Base-by-base conservation (phyloP, 2,888 invertebrate genomes). In the Polietes domitor region DNA sequence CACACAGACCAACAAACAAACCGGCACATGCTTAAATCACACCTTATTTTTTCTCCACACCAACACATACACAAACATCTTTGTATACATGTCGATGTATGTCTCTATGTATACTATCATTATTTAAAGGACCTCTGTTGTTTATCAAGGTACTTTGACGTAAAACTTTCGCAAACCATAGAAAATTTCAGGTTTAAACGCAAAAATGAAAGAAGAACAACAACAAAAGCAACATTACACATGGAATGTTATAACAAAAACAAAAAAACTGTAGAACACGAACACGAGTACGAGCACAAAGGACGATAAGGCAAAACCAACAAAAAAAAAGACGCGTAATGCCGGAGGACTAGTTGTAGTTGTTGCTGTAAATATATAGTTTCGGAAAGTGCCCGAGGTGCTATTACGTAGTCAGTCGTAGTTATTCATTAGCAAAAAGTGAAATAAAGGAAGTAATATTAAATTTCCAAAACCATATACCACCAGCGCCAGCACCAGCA, bases 401-500 rank as follows among this genome's bases (percentile, higher is more conserved):
- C 5, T 32, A 65, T 58, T 58, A 63, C 65, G 58, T 28, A 21
- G 68, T 37, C 15, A 47, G 32, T 28, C 24, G 37, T 72, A 72
- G 55, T 72, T 72, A 72, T 72, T 72, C 72, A 72, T 72, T 72
- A 72, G 55, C n/a, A 53, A 71, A 37, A 19, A 55, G 2, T 21
- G 24, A 32, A 65, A 53, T 21, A 37, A 72, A 55, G 32, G 21
- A 32, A 58, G 21, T 41, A 41, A 19, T 72, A 72, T 72, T 72
- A 55, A 72, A 72, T 72, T 72, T 41, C 72, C 70, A 47, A 43
- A 43, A 72, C 37, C 55, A 68, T 47, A 58, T 10, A 58, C 37
- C 37, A 24, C 21, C 55, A 41, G 4, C n/a, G n/a, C 53, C 15
- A 58, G 10, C 37, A 24, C 21, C 55, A 41, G 4, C n/a, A 47